Evolutionary conservation across 2,113 vertebrate species (phyloP).

Genomic region (Cebidichthys violaceus): DNA sequence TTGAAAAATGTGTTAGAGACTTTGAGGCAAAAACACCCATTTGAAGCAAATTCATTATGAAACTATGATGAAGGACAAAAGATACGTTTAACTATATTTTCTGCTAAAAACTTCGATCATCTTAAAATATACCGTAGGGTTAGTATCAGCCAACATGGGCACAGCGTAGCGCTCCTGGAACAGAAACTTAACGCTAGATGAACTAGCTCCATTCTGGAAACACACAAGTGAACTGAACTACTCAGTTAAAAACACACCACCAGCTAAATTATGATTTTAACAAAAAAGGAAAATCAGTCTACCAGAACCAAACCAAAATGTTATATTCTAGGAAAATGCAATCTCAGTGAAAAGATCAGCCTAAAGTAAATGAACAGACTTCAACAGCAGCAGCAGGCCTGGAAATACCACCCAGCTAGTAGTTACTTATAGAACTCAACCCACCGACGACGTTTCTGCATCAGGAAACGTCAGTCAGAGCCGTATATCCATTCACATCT

Average conservation of each 20-base stretch:
- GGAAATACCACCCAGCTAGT: slow-evolving; percentile 10
- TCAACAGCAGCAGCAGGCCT: slow-evolving; percentile 16
- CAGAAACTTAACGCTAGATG: neutral
- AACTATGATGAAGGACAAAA: neutral
- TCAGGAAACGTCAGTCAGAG: slow-evolving; percentile 19
- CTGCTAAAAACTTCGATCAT: neutral
- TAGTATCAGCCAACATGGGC: neutral
- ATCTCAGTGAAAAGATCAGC: slow-evolving; percentile 12
- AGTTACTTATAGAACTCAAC: slow-evolving; percentile 41
- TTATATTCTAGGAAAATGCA: slow-evolving; percentile 19
- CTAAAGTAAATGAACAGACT: slow-evolving; percentile 12
- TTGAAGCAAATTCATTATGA: slow-evolving; percentile 11
- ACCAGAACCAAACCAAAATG: slow-evolving; percentile 11
- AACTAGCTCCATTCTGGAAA: neutral
- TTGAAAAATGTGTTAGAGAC: slow-evolving; percentile 41
- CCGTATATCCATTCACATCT: slow-evolving; percentile 13
- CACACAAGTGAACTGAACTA: neutral
- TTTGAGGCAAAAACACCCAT: slow-evolving; percentile 34
- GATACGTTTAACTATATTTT: neutral
- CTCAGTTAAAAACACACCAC: neutral
- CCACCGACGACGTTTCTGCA: slow-evolving; percentile 52
- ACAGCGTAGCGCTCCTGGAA: neutral
- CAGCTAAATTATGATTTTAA: neutral
- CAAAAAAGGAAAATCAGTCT: neutral
- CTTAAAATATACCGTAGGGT: neutral